A percentile compares a stretch with the other conserved stretches of the same genome.
Conservation (phyloP, 1,140 invertebrate species). For the Bombus superbus region DNA sequence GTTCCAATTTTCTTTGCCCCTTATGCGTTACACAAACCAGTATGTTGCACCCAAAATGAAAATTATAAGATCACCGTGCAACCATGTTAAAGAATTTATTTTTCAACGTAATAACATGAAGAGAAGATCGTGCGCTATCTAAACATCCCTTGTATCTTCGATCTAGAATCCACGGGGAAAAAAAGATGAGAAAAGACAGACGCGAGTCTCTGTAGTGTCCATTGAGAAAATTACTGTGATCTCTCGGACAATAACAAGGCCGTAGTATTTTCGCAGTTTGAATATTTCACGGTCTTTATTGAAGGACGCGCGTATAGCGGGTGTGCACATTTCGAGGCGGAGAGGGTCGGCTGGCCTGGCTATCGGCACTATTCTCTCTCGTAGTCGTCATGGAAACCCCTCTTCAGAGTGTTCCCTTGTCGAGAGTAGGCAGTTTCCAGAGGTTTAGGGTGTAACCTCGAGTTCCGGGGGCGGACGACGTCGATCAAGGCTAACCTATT, state of each 20-base stretch:
- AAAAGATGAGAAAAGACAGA: not conserved
- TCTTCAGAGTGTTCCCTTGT: conserved; percentile 61
- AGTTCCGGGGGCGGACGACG: conserved; percentile 24
- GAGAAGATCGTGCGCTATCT: not conserved
- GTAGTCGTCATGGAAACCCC: conserved; percentile 72
- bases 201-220: not conserved
- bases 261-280: not conserved
- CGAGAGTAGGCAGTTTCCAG: conserved; percentile 59
- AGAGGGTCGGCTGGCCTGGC: conserved; percentile 28
- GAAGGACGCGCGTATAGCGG: not conserved
- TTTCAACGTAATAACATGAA: not conserved
- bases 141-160: not conserved
- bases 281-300: conserved; percentile 20
- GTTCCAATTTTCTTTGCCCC: not conserved
- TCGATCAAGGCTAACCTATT: conserved; percentile 42
- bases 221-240: not conserved
- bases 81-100: not conserved
- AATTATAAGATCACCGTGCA: not conserved
- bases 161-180: not conserved
- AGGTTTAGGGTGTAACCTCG: conserved; percentile 47
- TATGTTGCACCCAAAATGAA: not conserved
- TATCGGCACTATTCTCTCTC: conserved; percentile 57
- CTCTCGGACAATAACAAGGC: not conserved
- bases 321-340: conserved; percentile 14
- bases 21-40: too few relatives aligned